Percentiles rank a stretch among this genome's conserved stretches.
Conservation (phyloP, 2,797 vertebrate species). For the Loriculus beryllinus region DNA sequence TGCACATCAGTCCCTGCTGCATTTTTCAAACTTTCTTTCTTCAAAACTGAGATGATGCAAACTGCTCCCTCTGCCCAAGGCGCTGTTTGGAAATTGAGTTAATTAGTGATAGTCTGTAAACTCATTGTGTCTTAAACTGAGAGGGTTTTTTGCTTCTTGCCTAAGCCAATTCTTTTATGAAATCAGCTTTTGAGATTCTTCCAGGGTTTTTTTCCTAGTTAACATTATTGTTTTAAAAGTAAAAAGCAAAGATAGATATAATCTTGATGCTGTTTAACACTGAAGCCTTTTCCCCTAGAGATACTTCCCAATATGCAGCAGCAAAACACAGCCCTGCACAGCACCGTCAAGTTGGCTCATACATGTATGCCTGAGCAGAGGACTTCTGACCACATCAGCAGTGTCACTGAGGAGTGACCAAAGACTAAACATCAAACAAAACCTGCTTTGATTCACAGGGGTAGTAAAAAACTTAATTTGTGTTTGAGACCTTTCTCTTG, state of each 20-base stretch:
- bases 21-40: neutral
- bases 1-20: neutral
- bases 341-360: neutral
- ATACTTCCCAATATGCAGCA: neutral
- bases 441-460: neutral
- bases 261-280: neutral
- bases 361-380: neutral
- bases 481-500: neutral
- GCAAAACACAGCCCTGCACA: neutral
- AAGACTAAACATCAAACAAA: neutral
- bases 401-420: neutral
- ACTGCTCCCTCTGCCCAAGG: neutral
- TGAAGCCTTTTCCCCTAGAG: neutral
- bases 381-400: neutral
- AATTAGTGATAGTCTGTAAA: conserved; percentile 31
- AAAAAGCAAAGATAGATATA: neutral
- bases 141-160: neutral
- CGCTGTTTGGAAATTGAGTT: conserved; percentile 18
- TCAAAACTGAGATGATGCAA: neutral
- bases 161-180: neutral
- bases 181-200: neutral
- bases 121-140: neutral
- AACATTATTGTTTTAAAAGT: neutral
- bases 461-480: neutral
- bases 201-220: neutral